Conservation (phyloP, 2,113 vertebrate species). For the Spermophilus dauricus region DNA sequence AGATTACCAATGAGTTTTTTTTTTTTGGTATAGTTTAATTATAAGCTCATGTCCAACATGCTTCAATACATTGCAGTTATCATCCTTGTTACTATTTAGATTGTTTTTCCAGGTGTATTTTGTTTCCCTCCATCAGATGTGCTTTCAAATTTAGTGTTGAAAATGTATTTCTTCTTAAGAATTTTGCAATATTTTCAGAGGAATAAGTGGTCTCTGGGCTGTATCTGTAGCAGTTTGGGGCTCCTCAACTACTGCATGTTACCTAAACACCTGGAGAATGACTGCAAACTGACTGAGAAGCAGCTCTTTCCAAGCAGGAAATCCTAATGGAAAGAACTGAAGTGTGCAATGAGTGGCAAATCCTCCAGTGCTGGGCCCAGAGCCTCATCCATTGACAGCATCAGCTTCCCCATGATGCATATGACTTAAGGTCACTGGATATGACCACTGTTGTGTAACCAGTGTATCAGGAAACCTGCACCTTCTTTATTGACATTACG, state of each 20-base stretch:
- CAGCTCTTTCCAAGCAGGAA: neutral
- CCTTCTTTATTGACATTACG: neutral
- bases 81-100: neutral
- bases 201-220: neutral
- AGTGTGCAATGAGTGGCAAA: neutral
- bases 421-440: neutral
- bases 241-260: neutral
- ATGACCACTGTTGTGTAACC: neutral
- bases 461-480: neutral
- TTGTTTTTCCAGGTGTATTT: neutral
- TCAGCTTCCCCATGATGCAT: neutral
- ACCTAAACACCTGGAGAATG: neutral
- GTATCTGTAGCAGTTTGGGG: neutral
- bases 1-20: neutral
- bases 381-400: neutral
- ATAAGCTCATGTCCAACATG: neutral
- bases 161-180: slow-evolving; percentile 29
- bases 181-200: slow-evolving; percentile 14
- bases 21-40: neutral
- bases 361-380: neutral
- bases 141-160: slow-evolving; percentile 10
- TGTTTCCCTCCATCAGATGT: neutral
- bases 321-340: neutral
- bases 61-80: neutral
- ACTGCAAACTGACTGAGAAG: neutral